Conservation (phyloP, 2,113 vertebrate species). For the Rhadina sibilatrix region DNA sequence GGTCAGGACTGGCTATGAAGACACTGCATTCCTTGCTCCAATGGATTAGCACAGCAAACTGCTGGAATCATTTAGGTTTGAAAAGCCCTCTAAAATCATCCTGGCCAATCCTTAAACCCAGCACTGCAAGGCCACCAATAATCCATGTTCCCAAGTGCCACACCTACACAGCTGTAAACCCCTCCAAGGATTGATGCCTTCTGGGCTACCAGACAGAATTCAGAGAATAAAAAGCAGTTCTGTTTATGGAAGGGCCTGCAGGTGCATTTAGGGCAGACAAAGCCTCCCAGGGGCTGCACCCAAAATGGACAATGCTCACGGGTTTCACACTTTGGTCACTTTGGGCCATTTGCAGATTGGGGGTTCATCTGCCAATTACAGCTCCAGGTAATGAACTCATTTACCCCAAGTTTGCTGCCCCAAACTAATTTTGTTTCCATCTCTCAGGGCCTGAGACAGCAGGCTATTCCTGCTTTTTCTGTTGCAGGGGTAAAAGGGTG, state of each 20-base stretch:
- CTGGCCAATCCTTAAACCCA: neutral
- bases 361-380: too few species aligned
- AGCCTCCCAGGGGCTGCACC: too few species aligned
- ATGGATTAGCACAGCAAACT: neutral
- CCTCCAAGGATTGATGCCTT: neutral
- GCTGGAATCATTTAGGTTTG: too few species aligned
- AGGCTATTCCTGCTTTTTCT: neutral
- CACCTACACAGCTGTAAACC: neutral
- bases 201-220: neutral
- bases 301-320: too few species aligned
- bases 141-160: neutral
- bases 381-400: too few species aligned
- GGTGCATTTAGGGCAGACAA: neutral
- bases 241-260: neutral
- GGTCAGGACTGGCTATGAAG: neutral
- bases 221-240: neutral
- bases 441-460: too few species aligned
- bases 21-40: neutral
- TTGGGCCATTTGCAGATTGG: too few species aligned
- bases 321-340: too few species aligned
- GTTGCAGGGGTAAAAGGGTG: accelerated
- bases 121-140: neutral
- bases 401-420: too few species aligned
- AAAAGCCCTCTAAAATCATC: neutral
- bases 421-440: too few species aligned